Conservation (phyloP, 2,888 invertebrate species). For the Tenthredo amoena region DNA sequence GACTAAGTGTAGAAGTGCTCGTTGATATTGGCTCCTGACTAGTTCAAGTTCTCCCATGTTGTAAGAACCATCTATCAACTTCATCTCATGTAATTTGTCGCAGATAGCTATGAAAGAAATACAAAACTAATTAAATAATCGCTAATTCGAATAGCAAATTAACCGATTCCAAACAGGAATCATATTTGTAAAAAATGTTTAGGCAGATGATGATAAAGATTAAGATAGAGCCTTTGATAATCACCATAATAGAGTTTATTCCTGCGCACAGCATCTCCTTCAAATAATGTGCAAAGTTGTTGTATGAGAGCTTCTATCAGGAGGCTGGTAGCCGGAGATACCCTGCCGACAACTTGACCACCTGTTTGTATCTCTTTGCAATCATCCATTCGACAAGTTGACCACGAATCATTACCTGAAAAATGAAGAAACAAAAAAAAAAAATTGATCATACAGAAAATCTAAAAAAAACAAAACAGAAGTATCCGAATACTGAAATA, state of each 20-base stretch:
- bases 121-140: background rate
- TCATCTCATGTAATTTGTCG: conserved; percentile 84
- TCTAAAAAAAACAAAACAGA: background rate
- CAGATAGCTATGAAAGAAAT: conserved; percentile 80
- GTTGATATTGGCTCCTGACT: conserved; percentile 85
- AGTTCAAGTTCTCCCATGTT: conserved; percentile 85
- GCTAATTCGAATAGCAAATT: background rate
- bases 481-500: background rate
- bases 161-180: no score
- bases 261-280: conserved; percentile 81
- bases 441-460: no score
- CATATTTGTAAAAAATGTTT: background rate
- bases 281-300: conserved; percentile 84
- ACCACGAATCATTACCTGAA: conserved; percentile 61
- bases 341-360: conserved; percentile 66
- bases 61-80: conserved; percentile 86
- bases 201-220: background rate
- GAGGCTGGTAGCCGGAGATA: conserved; percentile 83
- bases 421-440: conserved; percentile 38
- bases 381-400: conserved; percentile 59
- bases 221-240: background rate
- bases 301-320: conserved; percentile 86
- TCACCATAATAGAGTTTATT: conserved; percentile 82
- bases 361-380: conserved; percentile 53
- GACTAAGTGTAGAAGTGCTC: conserved; percentile 84